Percentiles rank a stretch among this genome's conserved stretches.
Evolutionary conservation across 2,888 invertebrate genomes (phyloP).

Genomic region (Sminthurides aquaticus): DNA sequence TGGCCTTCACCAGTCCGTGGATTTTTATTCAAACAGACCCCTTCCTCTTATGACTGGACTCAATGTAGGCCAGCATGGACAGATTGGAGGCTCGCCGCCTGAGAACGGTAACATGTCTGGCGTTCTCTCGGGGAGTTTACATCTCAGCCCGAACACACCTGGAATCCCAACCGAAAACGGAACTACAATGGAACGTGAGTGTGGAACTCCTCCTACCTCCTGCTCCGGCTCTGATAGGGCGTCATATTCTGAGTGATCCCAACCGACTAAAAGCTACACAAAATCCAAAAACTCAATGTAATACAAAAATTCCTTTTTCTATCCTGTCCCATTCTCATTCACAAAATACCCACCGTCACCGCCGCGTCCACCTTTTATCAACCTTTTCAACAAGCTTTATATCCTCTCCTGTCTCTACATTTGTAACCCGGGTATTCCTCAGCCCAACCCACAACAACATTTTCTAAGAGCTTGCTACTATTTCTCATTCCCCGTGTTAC

Average conservation of each 20-base stretch:
- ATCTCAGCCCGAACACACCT: slow-evolving; percentile 34
- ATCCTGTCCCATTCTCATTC: neutral
- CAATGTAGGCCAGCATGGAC: slow-evolving; percentile 29
- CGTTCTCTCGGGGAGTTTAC: slow-evolving; percentile 12
- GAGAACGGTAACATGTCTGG: slow-evolving; percentile 11
- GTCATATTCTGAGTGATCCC: slow-evolving; percentile 53
- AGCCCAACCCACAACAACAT: too few relatives aligned
- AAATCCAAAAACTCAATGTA: neutral
- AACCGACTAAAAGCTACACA: slow-evolving; percentile 4
- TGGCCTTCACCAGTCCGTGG: slow-evolving; percentile 33
- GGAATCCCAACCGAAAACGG: slow-evolving; percentile 24
- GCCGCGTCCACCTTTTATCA: too few relatives aligned
- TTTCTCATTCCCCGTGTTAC: too few relatives aligned
- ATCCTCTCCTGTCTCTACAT: too few relatives aligned
- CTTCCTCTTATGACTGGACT: slow-evolving; percentile 32
- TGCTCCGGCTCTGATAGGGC: slow-evolving; percentile 54
- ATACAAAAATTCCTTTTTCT: neutral
- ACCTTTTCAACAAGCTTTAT: too few relatives aligned
- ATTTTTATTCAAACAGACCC: slow-evolving; percentile 33
- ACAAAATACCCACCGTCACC: neutral
- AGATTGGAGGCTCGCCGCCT: neutral
- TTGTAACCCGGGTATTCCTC: too few relatives aligned
- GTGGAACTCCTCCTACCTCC: slow-evolving; percentile 45
- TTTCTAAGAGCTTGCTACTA: too few relatives aligned
- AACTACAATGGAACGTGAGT: slow-evolving; percentile 32